Evolutionary conservation across 2,888 invertebrate genomes (phyloP), one percentile per base, ranked within the genome.

Genomic region (Caenorhabditis japonica): DNA sequence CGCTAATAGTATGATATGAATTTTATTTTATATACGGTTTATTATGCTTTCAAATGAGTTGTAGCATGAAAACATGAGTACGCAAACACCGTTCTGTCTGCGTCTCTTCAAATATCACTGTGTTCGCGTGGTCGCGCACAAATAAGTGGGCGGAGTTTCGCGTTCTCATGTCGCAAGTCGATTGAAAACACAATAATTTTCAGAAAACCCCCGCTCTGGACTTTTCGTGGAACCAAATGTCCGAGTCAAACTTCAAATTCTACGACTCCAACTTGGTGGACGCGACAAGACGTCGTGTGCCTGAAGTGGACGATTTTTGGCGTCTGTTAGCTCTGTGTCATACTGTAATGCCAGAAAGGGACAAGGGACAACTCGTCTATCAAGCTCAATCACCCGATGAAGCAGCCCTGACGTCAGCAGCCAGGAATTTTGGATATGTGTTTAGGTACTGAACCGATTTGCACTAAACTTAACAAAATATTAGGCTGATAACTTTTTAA

Each of bases 381-480:
- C 95, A 91, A 90, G 97, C 99, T 19, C 97, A 99, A 89, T 97
- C 96, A 71, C 99, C 99, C 0, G 99, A 99, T 89, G 99, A 99
- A 89, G 93, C 94, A 46, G 99, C 99, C 1, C 91, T 99, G 34
- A 97, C 97, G 19, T 94, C 95, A 12, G 97, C 99, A 1, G 97
- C 99, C 3, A 91, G 97, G 85, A 97, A 97, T 90, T 99, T 99
- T 90, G 97, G 97, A 83, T 97, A 95, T 90, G 97, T 97, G 76
- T n/a, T n/a, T n/a, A n/a, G n/a, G n/a, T n/a, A n/a, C n/a, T n/a
- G n/a, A n/a, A n/a, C n/a, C n/a, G n/a, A n/a, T n/a, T n/a, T n/a
- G n/a, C n/a, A n/a, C n/a, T n/a, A n/a, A n/a, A n/a, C n/a, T n/a
- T n/a, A n/a, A n/a, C n/a, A n/a, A n/a, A n/a, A n/a, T n/a, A n/a